phyloP scores from a whole-genome alignment of 1,140 invertebrate genomes.

The Pomacea maculata region DNA sequence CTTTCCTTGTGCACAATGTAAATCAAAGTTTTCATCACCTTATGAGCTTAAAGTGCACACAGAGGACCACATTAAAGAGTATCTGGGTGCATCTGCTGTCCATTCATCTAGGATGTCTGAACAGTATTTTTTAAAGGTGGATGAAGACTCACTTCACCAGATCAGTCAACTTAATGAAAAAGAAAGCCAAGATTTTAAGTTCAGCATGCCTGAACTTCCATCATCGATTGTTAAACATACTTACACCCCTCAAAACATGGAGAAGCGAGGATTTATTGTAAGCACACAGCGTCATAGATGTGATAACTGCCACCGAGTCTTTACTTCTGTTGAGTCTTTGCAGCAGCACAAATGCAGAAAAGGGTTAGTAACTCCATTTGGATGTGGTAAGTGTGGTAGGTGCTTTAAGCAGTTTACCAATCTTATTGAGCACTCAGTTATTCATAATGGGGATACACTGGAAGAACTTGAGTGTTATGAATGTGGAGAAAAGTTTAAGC shows the following conservation, averaged over 20 bases:
- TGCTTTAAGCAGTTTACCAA: conserved; percentile 13
- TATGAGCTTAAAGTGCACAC: neutral
- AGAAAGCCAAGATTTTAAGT: neutral
- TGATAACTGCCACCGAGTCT: neutral
- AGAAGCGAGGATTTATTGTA: too few species aligned
- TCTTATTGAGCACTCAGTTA: conserved; percentile 5
- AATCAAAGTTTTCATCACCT: neutral
- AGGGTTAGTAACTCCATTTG: conserved; percentile 12
- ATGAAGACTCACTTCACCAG: neutral
- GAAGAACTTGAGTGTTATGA: conserved; percentile 16
- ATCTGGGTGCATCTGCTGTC: neutral
- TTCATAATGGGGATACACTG: neutral
- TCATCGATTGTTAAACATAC: neutral
- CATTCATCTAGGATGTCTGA: neutral
- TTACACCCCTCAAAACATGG: neutral
- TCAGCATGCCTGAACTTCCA: neutral
- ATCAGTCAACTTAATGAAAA: neutral
- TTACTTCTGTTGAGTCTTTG: conserved; percentile 1
- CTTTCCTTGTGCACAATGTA: conserved; percentile 10
- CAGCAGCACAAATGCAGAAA: conserved; percentile 17
- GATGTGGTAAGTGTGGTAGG: conserved; percentile 12
- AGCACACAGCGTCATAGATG: neutral
- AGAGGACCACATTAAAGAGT: neutral
- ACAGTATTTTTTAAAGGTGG: neutral
- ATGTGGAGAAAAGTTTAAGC: conserved; percentile 17